These are phyloP conservation scores for Hyppa rectilinea DNA, from an alignment of 2,888 invertebrate genomes.

Conservation along the genomic window DNA sequence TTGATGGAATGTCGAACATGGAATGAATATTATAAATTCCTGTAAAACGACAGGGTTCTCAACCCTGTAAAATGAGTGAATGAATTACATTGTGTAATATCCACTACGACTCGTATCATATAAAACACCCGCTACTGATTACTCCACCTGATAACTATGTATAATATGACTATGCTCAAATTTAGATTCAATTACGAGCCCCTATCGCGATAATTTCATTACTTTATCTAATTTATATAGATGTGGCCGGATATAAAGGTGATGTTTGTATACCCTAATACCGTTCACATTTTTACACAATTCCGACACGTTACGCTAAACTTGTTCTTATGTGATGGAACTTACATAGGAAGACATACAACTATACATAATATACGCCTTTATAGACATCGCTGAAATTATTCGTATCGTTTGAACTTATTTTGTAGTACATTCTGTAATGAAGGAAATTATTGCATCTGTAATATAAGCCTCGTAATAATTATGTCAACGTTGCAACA, in stretches of 20 bases:
- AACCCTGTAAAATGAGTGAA: slow-evolving; percentile 80
- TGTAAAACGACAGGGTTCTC: slow-evolving; percentile 80
- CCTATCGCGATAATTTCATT: slow-evolving; percentile 79
- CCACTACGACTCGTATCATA: slow-evolving; percentile 81
- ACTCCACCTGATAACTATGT: slow-evolving; percentile 76
- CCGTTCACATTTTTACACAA: slow-evolving; percentile 77
- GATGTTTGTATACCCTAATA: slow-evolving; percentile 81
- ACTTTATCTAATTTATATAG: slow-evolving; percentile 80
- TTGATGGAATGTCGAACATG: slow-evolving; percentile 73
- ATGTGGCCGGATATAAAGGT: slow-evolving; percentile 85
- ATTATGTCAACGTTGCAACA: slow-evolving; percentile 56
- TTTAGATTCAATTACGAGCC: slow-evolving; percentile 79
- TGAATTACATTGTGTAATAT: slow-evolving; percentile 73
- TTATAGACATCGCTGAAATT: slow-evolving; percentile 77
- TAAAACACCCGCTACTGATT: slow-evolving; percentile 81
- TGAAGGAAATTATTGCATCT: slow-evolving; percentile 56
- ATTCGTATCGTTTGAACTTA: slow-evolving; percentile 60
- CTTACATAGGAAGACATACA: slow-evolving; percentile 90
- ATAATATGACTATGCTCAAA: slow-evolving; percentile 78
- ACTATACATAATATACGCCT: slow-evolving; percentile 83
- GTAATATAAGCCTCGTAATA: slow-evolving; percentile 41
- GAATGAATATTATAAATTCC: slow-evolving; percentile 80
- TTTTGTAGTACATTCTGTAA: slow-evolving; percentile 53
- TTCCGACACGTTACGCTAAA: slow-evolving; percentile 77
- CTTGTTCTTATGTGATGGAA: slow-evolving; percentile 81